A percentile compares a stretch with the other conserved stretches of the same genome.
Evolutionary conservation across 1,140 invertebrate species (phyloP).

Genomic region (Drosophila neocordata): DNA sequence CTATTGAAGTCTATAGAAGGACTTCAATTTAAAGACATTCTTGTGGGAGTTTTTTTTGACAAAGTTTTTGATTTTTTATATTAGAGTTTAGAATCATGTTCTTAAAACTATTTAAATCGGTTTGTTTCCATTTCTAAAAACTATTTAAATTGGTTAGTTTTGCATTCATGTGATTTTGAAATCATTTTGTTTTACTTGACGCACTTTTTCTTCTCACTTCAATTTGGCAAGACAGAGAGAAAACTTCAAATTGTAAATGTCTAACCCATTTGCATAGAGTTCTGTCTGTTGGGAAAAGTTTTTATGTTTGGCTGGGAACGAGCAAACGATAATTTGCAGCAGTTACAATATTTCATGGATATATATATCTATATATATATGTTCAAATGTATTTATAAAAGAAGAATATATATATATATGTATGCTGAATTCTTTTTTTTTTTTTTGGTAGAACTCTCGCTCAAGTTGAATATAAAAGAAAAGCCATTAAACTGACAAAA

Average conservation of each 20-base stretch:
- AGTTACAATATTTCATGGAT: slow-evolving; percentile 58
- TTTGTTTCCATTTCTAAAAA: too few relatives aligned
- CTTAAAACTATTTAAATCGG: background rate
- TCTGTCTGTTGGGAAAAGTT: slow-evolving; percentile 47
- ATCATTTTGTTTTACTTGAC: background rate
- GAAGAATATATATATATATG: slow-evolving; percentile 22
- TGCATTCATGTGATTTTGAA: background rate
- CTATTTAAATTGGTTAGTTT: background rate
- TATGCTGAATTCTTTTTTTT: slow-evolving; percentile 36
- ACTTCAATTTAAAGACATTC: too few relatives aligned
- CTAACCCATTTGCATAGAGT: slow-evolving; percentile 54
- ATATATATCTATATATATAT: background rate
- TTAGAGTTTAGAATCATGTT: too few relatives aligned
- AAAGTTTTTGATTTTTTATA: too few relatives aligned
- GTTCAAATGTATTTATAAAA: background rate
- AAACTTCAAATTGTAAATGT: slow-evolving; percentile 46
- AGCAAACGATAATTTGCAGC: slow-evolving; percentile 66
- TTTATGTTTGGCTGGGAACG: slow-evolving; percentile 57
- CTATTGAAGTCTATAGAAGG: too few relatives aligned
- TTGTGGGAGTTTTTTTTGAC: too few relatives aligned
- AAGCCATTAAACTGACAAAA: slow-evolving; percentile 50
- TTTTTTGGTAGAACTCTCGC: slow-evolving; percentile 30
- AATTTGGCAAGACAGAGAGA: background rate
- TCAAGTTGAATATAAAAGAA: slow-evolving; percentile 3
- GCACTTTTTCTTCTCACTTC: background rate